These are phyloP conservation scores for Columbina picui DNA, from an alignment of 2,113 vertebrate genomes.

Conservation along the genomic window DNA sequence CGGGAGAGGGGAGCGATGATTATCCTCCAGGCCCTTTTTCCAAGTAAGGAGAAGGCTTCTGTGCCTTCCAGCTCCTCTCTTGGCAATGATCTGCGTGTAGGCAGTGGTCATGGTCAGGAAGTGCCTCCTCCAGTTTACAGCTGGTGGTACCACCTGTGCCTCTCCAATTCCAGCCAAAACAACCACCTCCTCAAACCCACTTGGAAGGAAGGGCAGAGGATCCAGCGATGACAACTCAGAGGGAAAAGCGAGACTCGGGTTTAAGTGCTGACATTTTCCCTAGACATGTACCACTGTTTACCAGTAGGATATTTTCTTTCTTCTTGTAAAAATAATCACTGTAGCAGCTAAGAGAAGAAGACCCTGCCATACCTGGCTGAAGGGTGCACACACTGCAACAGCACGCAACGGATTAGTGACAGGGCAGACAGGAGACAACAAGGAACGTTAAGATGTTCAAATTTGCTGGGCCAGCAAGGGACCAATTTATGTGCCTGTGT, in stretches of 20 bases:
- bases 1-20: neutral
- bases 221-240: slow-evolving; percentile 36
- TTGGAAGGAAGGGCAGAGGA: slow-evolving; percentile 55
- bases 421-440: neutral
- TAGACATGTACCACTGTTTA: neutral
- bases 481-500: accelerated
- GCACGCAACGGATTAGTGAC: accelerated
- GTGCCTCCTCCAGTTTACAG: slow-evolving; percentile 73
- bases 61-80: slow-evolving; percentile 32
- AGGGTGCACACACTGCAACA: neutral
- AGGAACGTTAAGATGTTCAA: neutral
- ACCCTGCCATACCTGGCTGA: neutral
- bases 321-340: neutral
- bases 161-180: slow-evolving; percentile 70
- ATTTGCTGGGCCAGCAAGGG: neutral
- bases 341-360: neutral
- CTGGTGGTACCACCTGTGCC: slow-evolving; percentile 72
- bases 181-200: slow-evolving; percentile 67
- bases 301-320: neutral
- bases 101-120: slow-evolving; percentile 73
- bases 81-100: slow-evolving; percentile 57
- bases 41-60: slow-evolving; percentile 58
- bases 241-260: neutral
- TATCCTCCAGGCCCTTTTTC: slow-evolving; percentile 6
- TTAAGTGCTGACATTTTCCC: slow-evolving; percentile 39